Evolutionary conservation across 1,140 invertebrate genomes (phyloP).

Genomic region (Rhyzopertha dominica): DNA sequence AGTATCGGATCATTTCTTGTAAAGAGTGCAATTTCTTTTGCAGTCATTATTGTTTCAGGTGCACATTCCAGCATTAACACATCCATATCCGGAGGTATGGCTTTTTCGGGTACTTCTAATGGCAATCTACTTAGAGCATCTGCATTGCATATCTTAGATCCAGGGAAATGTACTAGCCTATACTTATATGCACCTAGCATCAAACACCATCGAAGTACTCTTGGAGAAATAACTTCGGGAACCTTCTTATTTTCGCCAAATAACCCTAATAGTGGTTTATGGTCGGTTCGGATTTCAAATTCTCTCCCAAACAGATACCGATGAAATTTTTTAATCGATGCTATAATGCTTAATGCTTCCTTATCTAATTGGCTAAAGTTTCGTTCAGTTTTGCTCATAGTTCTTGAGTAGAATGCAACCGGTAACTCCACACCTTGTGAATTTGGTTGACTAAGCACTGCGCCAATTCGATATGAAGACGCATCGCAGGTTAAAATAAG

Average conservation of each 20-base stretch:
- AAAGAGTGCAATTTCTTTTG: too few species aligned
- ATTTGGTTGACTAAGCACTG: conserved; percentile 18
- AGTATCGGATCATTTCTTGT: too few species aligned
- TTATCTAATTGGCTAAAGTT: conserved; percentile 31
- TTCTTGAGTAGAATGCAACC: conserved; percentile 15
- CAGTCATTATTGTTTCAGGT: too few species aligned
- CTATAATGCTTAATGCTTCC: conserved; percentile 34
- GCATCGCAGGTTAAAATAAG: conserved; percentile 40
- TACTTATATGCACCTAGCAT: conserved; percentile 26
- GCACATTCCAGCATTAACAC: too few species aligned
- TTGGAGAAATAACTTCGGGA: conserved; percentile 21
- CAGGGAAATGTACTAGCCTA: conserved; percentile 19
- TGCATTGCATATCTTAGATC: conserved; percentile 14
- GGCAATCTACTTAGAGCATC: conserved; percentile 17
- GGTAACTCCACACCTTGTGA: conserved; percentile 13
- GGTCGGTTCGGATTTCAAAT: conserved; percentile 22
- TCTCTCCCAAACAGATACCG: conserved; percentile 17
- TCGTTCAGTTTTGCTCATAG: conserved; percentile 17
- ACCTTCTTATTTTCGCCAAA: conserved; percentile 1
- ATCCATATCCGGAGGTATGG: too few species aligned
- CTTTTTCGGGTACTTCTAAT: neutral
- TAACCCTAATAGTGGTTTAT: conserved; percentile 28
- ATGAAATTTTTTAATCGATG: too few species aligned
- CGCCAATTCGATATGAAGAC: conserved; percentile 16
- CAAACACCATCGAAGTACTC: conserved; percentile 27